phyloP scores from a whole-genome alignment of 2,797 vertebrate species.

The Sebastes kiyomatsui region DNA sequence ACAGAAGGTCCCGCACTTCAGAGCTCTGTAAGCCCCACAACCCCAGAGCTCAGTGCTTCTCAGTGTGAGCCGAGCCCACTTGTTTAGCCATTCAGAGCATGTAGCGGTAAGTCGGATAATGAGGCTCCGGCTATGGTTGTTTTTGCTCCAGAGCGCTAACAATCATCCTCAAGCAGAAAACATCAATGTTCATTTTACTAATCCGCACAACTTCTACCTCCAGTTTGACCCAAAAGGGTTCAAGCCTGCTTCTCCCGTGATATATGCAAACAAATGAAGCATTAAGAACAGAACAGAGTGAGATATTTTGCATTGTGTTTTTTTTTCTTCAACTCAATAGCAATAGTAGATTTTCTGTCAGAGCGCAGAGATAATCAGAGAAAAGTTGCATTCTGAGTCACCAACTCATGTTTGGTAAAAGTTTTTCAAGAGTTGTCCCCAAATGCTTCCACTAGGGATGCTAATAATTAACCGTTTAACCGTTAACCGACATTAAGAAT shows the following conservation, averaged over 20 bases:
- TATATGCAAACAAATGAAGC: not conserved
- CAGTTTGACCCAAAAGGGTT: not conserved
- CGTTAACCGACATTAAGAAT: too few species aligned
- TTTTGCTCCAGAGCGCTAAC: slow-evolving; percentile 34
- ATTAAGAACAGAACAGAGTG: not conserved
- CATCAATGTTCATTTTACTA: slow-evolving; percentile 36
- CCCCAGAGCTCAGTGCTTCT: slow-evolving; percentile 46
- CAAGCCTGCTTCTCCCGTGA: not conserved
- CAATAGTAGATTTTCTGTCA: not conserved
- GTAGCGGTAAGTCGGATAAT: slow-evolving; percentile 48
- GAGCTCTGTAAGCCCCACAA: slow-evolving; percentile 17
- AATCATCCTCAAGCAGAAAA: slow-evolving; percentile 48
- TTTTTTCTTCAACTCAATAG: not conserved
- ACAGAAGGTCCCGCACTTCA: slow-evolving; percentile 52
- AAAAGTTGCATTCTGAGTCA: not conserved
- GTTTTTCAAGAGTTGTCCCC: not conserved
- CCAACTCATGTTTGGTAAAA: not conserved
- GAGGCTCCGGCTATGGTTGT: slow-evolving; percentile 38
- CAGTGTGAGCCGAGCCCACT: not conserved
- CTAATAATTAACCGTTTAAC: too few species aligned
- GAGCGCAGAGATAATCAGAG: not conserved
- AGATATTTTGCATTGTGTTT: not conserved
- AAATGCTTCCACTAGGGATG: too few species aligned
- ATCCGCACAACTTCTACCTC: slow-evolving; percentile 14
- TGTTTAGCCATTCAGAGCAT: slow-evolving; percentile 37